Evolutionary conservation across 2,797 vertebrate species (phyloP), one percentile per base, ranked within the genome.

Genomic region (Arrhamphus sclerolepis): DNA sequence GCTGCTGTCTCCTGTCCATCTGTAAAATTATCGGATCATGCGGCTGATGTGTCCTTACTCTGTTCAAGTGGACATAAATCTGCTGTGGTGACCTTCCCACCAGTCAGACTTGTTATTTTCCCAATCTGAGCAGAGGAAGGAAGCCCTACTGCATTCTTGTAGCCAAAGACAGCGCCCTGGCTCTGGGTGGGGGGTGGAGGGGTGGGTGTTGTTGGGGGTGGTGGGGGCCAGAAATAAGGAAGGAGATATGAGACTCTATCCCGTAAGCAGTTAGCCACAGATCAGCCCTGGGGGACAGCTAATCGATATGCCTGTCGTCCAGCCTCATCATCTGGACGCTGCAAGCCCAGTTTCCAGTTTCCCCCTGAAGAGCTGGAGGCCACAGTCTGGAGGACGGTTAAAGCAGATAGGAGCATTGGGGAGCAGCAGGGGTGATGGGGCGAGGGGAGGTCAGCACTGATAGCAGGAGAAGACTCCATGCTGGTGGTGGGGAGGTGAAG

Each of bases 261-360:
- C 82, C 77, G 76, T 69, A 66, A 80, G 83, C 86, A 76, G 85
- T 91, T 90, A 91, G 84, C 86, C 87, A 88, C 90, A 91, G 85
- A 91, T 92, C 89, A 91, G 87, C 84, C 86, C 88, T 80, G 66
- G 80, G 89, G 90, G 89, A 91, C 91, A 93, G 89, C 71, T 91
- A 92, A 92, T 93, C 91, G 82, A 93, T 93, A 83, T 75, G 63
- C 77, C 86, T 90, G 89, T 91, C 86, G 83, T 91, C 90, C 88
- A 80, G 87, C 81, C 89, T 89, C 89, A 90, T 91, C 92, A 91
- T 87, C 83, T 67, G 46, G 70, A 78, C 82, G 56, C 78, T 56
- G 67, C 84, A 68, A 84, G 79, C 86, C 87, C 84, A 84, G 69
- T 89, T 89, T n/a, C n/a, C n/a, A n/a, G n/a, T n/a, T 43, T 85